Evolutionary conservation across 2,113 vertebrate species (phyloP).

Genomic region (Oceanites oceanicus): DNA sequence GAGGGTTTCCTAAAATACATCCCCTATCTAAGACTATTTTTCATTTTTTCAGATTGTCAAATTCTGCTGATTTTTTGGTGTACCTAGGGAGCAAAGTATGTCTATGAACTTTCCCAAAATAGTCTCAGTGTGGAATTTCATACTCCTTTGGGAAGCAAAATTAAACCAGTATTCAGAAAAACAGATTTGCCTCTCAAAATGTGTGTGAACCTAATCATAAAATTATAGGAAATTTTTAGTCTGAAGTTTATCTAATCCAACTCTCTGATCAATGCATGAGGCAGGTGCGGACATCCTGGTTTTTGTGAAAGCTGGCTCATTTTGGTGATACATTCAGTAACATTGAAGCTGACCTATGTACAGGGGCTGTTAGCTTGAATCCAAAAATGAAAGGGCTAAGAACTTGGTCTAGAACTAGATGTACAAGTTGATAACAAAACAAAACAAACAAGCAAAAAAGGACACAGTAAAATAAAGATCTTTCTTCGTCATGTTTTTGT

Average conservation of each 20-base stretch:
- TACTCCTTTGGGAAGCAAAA: not conserved
- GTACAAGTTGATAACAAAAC: not conserved
- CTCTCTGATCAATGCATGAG: not conserved
- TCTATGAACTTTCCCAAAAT: not conserved
- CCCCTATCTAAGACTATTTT: not conserved
- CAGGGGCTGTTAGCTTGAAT: not conserved
- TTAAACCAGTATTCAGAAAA: not conserved
- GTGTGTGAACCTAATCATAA: not conserved
- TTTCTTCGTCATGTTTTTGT: not conserved
- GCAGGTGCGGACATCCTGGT: accelerated
- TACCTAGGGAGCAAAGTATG: not conserved
- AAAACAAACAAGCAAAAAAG: not conserved
- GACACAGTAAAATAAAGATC: not conserved
- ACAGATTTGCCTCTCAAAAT: not conserved
- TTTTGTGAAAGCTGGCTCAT: not conserved
- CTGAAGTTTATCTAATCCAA: not conserved
- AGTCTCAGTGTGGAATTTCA: not conserved
- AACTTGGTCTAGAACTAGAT: not conserved
- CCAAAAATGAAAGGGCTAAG: not conserved
- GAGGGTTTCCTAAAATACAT: not conserved
- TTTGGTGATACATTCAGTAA: not conserved
- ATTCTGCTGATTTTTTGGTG: not conserved
- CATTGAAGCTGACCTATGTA: not conserved
- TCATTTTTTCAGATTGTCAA: not conserved
- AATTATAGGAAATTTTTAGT: not conserved